phyloP scores from a whole-genome alignment of 2,888 invertebrate species.

The Habrosyne pyritoides region DNA sequence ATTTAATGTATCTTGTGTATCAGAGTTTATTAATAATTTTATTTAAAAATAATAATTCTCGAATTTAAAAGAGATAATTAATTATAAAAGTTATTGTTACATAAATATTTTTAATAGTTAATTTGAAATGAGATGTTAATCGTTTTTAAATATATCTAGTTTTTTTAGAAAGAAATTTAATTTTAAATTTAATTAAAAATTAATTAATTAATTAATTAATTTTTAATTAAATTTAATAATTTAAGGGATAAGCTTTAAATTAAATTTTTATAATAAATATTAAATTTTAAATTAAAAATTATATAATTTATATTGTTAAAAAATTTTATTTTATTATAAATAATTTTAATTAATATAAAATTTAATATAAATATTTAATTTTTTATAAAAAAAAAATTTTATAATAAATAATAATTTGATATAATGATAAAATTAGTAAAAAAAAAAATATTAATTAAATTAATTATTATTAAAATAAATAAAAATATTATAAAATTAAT shows the following conservation, averaged over 20 bases:
- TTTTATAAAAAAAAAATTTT: slow-evolving; percentile 69
- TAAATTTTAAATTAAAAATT: slow-evolving; percentile 63
- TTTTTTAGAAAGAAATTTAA: slow-evolving; percentile 84
- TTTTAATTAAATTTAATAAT: slow-evolving; percentile 67
- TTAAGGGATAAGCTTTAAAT: slow-evolving; percentile 85
- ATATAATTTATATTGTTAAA: slow-evolving; percentile 84
- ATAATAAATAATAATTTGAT: slow-evolving; percentile 64
- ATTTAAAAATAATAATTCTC: slow-evolving; percentile 72
- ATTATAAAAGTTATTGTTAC: slow-evolving; percentile 82
- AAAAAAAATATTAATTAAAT: slow-evolving; percentile 24
- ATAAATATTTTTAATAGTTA: slow-evolving; percentile 85
- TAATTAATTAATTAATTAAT: slow-evolving; percentile 52
- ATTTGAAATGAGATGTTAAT: slow-evolving; percentile 86
- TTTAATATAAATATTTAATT: slow-evolving; percentile 68
- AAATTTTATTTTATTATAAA: slow-evolving; percentile 78
- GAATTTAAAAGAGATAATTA: slow-evolving; percentile 86
- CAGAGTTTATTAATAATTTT: slow-evolving; percentile 85
- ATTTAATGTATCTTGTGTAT: slow-evolving; percentile 89
- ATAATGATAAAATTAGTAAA: slow-evolving; percentile 86
- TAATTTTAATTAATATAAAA: slow-evolving; percentile 60
- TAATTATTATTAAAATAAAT: slow-evolving; percentile 39
- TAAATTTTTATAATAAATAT: slow-evolving; percentile 78
- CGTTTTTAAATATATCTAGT: slow-evolving; percentile 87
- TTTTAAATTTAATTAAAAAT: slow-evolving; percentile 77
- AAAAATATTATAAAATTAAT: slow-evolving; percentile 60